phyloP scores from a whole-genome alignment of 2,888 invertebrate genomes.

The Drosophila fulvimacula region DNA sequence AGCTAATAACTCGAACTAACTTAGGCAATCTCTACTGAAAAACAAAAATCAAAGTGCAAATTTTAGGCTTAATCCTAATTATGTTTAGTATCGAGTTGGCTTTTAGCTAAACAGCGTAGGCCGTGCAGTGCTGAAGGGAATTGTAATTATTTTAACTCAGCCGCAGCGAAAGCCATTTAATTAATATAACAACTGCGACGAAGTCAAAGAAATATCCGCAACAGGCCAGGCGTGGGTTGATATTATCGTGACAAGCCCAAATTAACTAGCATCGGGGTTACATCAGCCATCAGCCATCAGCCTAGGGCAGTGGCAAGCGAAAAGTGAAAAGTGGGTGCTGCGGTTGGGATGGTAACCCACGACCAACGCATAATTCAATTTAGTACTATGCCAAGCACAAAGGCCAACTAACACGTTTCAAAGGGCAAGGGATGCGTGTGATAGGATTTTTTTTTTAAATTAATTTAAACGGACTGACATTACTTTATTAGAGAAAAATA shows the following conservation, averaged over 20 bases:
- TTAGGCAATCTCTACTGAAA: not conserved
- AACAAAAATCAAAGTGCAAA: slow-evolving; percentile 21
- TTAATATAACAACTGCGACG: slow-evolving; percentile 62
- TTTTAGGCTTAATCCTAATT: slow-evolving; percentile 20
- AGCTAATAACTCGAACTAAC: not conserved
- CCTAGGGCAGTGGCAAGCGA: slow-evolving; percentile 17
- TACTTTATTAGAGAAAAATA: not conserved
- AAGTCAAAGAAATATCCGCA: slow-evolving; percentile 37
- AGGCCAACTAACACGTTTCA: slow-evolving; percentile 13
- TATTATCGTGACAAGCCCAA: slow-evolving; percentile 75
- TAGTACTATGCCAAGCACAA: slow-evolving; percentile 43
- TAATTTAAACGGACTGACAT: not conserved
- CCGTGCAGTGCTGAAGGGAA: slow-evolving; percentile 37
- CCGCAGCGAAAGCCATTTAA: slow-evolving; percentile 59
- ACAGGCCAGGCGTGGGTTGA: slow-evolving; percentile 48
- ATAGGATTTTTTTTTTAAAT: not conserved
- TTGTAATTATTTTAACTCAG: slow-evolving; percentile 39
- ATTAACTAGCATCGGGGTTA: slow-evolving; percentile 69
- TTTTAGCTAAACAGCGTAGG: slow-evolving; percentile 16
- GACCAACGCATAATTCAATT: slow-evolving; percentile 50
- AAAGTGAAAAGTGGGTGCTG: not conserved
- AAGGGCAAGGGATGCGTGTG: not conserved
- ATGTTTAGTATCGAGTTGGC: slow-evolving; percentile 18
- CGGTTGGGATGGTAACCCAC: slow-evolving; percentile 12
- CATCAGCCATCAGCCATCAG: slow-evolving; percentile 72